A percentile compares a stretch with the other conserved stretches of the same genome.
Evolutionary conservation across 2,888 invertebrate genomes (phyloP).

Genomic region (Mythimna ferrago): DNA sequence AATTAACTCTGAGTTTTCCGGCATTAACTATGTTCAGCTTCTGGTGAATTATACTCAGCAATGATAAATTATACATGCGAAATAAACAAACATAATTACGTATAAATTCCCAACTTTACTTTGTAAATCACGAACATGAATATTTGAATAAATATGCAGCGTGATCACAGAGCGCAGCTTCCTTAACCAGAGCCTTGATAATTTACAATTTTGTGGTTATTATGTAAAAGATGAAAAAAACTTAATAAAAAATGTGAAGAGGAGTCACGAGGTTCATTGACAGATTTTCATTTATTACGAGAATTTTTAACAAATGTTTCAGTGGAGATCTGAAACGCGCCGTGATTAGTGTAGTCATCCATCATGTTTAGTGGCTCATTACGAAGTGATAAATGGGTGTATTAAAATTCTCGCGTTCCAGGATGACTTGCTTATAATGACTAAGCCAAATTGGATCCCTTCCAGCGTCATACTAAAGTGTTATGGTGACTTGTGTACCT

Average conservation of each 20-base stretch:
- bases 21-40: slow-evolving; percentile 63
- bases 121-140: slow-evolving; percentile 70
- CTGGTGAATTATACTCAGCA: slow-evolving; percentile 64
- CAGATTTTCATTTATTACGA: slow-evolving; percentile 55
- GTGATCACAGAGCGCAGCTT: slow-evolving; percentile 68
- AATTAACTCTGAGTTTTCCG: slow-evolving; percentile 65
- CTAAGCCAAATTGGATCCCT: slow-evolving; percentile 60
- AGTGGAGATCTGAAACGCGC: slow-evolving; percentile 20
- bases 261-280: slow-evolving; percentile 66
- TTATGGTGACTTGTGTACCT: slow-evolving; percentile 8
- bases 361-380: slow-evolving; percentile 76
- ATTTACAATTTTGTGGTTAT: slow-evolving; percentile 62
- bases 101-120: slow-evolving; percentile 64
- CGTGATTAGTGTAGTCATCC: slow-evolving; percentile 68
- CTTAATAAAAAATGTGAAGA: slow-evolving; percentile 35
- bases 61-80: slow-evolving; percentile 61
- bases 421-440: slow-evolving; percentile 50
- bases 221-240: slow-evolving; percentile 51
- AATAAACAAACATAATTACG: slow-evolving; percentile 61
- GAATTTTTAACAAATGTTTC: slow-evolving; percentile 41
- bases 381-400: slow-evolving; percentile 74
- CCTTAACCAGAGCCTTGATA: slow-evolving; percentile 71
- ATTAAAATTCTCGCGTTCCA: slow-evolving; percentile 63
- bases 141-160: slow-evolving; percentile 67
- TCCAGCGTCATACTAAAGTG: slow-evolving; percentile 19